These are phyloP conservation scores for Alligator mississippiensis DNA, from an alignment of 2,113 vertebrate species.

Conservation along the genomic window DNA sequence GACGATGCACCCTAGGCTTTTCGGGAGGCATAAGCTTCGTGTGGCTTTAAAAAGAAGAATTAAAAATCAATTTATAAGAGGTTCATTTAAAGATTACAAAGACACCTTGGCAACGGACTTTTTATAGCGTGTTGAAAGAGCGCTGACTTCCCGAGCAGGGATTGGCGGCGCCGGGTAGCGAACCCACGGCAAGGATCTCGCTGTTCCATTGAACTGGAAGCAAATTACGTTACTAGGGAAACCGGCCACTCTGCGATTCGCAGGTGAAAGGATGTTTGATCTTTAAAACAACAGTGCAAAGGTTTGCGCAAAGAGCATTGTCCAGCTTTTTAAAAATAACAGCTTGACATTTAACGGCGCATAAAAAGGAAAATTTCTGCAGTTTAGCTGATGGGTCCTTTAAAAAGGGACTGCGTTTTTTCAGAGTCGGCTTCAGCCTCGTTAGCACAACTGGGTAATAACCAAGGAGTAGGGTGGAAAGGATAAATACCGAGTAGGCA, in stretches of 20 bases:
- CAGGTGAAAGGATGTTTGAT: constrained; percentile 75
- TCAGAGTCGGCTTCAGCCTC: neutral
- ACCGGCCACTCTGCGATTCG: constrained; percentile 40
- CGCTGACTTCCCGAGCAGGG: neutral
- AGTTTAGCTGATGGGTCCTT: constrained; percentile 50
- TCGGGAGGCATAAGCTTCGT: constrained; percentile 5
- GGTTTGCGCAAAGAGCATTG: constrained; percentile 56
- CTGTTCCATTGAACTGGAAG: constrained; percentile 67
- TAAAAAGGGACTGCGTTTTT: constrained; percentile 29
- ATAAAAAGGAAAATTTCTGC: constrained; percentile 43
- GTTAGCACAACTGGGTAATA: neutral
- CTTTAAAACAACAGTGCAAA: constrained; percentile 71
- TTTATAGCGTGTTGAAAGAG: constrained; percentile 32
- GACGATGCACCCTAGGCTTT: neutral
- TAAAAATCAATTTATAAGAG: constrained; percentile 66
- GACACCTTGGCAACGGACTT: constrained; percentile 63
- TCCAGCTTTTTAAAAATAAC: constrained; percentile 58
- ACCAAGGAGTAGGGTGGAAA: neutral
- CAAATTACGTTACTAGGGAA: constrained; percentile 69
- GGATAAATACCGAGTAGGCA: neutral
- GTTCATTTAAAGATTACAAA: constrained; percentile 62
- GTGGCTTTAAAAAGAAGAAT: constrained; percentile 60
- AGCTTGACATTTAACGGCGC: constrained; percentile 57
- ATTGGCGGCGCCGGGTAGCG: constrained; percentile 22
- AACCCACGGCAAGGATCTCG: constrained; percentile 49